Conservation (phyloP, 2,888 invertebrate genomes). For the Lepidocyrtoides sp. region DNA sequence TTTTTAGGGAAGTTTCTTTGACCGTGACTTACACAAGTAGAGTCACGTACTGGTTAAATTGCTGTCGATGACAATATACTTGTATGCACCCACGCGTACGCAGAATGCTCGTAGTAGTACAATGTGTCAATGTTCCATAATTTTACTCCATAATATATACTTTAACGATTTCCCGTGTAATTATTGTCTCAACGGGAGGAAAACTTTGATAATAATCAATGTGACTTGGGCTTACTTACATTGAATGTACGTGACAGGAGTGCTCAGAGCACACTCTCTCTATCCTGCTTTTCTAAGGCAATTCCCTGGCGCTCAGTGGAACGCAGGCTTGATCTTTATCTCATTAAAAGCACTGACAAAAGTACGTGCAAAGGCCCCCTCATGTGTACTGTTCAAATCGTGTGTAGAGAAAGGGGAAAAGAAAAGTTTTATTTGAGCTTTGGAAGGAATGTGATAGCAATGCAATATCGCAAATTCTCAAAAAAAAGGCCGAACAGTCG, state of each 20-base stretch:
- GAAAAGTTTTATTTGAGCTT: slow-evolving; percentile 40
- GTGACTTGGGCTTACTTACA: slow-evolving; percentile 54
- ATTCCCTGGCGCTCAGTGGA: background rate
- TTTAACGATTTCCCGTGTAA: slow-evolving; percentile 2
- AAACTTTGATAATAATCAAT: slow-evolving; percentile 61
- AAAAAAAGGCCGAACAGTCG: slow-evolving; percentile 13
- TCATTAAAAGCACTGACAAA: slow-evolving; percentile 35
- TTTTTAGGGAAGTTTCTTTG: slow-evolving; percentile 6
- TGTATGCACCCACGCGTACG: background rate
- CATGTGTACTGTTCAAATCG: background rate
- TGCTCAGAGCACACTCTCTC: too few species aligned
- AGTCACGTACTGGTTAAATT: slow-evolving; percentile 60
- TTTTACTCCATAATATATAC: slow-evolving; percentile 5
- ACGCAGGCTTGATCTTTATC: slow-evolving; percentile 51
- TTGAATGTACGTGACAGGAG: slow-evolving; percentile 52
- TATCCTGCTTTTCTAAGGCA: background rate
- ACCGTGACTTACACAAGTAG: slow-evolving; percentile 9
- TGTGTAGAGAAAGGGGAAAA: background rate
- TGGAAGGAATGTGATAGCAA: slow-evolving; percentile 18
- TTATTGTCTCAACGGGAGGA: slow-evolving; percentile 38
- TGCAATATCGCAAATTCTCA: slow-evolving; percentile 36
- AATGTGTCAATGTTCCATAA: background rate
- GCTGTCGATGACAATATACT: slow-evolving; percentile 31
- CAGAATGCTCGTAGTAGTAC: background rate
- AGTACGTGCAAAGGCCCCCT: slow-evolving; percentile 2